Conservation (phyloP, 2,888 invertebrate genomes). For the Pollenia amentaria region DNA sequence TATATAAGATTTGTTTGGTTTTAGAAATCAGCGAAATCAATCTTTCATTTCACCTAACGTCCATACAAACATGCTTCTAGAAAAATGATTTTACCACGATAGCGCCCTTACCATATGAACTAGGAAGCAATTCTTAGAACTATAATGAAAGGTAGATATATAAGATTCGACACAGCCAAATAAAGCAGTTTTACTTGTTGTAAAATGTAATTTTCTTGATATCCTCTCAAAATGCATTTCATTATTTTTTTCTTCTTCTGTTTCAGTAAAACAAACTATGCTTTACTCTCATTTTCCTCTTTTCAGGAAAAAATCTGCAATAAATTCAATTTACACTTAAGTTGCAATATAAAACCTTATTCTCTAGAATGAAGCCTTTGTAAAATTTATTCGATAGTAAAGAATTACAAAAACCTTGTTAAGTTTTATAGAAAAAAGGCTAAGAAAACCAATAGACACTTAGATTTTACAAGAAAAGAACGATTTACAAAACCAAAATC, state of each 20-base stretch:
- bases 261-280: background rate
- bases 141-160: too few species aligned
- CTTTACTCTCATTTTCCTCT: background rate
- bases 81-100: too few species aligned
- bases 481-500: conserved; percentile 42
- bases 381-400: conserved; percentile 31
- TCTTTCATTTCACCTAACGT: too few species aligned
- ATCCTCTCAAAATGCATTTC: background rate
- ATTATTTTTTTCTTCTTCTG: background rate
- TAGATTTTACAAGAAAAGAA: conserved; percentile 1
- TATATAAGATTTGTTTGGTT: too few species aligned
- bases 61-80: too few species aligned
- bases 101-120: too few species aligned
- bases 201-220: background rate
- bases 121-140: too few species aligned
- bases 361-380: background rate
- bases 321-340: conserved; percentile 48
- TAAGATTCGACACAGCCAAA: too few species aligned
- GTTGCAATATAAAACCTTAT: background rate
- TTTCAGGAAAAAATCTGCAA: conserved; percentile 6
- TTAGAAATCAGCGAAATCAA: too few species aligned
- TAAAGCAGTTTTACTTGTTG: too few species aligned
- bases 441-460: conserved; percentile 41
- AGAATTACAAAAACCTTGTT: conserved; percentile 27
- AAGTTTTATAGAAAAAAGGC: background rate